Base-by-base conservation (phyloP, 2,113 vertebrate species). In the Labrus mixtus region DNA sequence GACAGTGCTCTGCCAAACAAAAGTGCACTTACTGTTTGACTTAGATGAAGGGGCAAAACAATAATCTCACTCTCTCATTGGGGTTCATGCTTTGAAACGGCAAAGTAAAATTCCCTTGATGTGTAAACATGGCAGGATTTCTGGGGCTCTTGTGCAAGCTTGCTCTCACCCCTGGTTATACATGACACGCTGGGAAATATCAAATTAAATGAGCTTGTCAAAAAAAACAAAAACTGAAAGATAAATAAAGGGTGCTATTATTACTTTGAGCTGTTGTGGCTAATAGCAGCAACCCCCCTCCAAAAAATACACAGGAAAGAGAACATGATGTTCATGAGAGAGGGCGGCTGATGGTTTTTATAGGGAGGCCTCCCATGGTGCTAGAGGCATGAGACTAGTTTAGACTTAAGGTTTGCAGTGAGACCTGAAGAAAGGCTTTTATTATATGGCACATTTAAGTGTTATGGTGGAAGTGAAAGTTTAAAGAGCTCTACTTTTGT, bases 231-330 rank as follows among this genome's bases (percentile, higher is more conserved):
- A 71, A 33, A 3, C 29, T 82, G 61, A 55, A 75, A 64, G 46
- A 82, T 57, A 87, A 87, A 89, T 85, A 91, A 80, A 84, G 64
- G 72, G 13, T n/a, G 68, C 61, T 74, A 75, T 89, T 89, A 89
- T 89, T 85, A 89, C 78, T 50, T 9, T 62, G 54, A 43, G 67
- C 65, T 79, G 85, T 76, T 81, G 58, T 85, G 56, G 19, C 74
- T 70, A 56, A 84, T 50, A 58, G 37, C 33, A 53, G 29, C n/a
- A 20, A 3, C 55, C 56, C 57, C 23, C 48, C 7, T 48, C 0
- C 16, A 37, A 59, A 62, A 76, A 56, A 70, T 22, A 76, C 8
- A 57, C 61, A 68, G 46, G 29, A 63, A 6, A 22, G 37, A 82
- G 89, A 79, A 91, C 90, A 81, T 53, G 68, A 85, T 87, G 89